Conservation (phyloP, 2,797 vertebrate species). For the Syndactyla subalaris region DNA sequence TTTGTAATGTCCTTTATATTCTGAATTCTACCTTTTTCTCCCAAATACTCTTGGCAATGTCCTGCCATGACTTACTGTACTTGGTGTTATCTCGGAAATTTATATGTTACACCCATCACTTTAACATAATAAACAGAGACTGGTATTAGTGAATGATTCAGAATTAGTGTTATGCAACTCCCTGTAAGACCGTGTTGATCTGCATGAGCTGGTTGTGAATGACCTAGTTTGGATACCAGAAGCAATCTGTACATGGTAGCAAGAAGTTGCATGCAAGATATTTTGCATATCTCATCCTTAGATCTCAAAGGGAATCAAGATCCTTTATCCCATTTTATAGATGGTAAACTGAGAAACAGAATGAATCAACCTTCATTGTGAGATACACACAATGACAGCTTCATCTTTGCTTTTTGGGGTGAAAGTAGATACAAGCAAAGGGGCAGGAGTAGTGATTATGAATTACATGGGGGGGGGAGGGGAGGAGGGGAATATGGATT, state of each 20-base stretch:
- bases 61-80: not conserved
- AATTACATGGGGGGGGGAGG: not conserved
- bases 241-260: not conserved
- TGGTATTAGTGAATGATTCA: not conserved
- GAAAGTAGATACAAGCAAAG: not conserved
- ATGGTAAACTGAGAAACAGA: not conserved
- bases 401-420: not conserved
- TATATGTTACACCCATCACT: not conserved
- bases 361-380: not conserved
- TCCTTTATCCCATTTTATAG: not conserved
- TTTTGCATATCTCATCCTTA: not conserved
- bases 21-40: not conserved
- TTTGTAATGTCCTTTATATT: not conserved
- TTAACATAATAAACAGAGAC: not conserved
- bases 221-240: not conserved
- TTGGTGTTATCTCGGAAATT: not conserved
- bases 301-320: not conserved
- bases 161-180: not conserved
- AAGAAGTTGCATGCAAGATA: not conserved
- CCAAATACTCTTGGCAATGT: not conserved
- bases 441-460: not conserved
- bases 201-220: not conserved
- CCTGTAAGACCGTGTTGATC: not conserved
- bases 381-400: not conserved
- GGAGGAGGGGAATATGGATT: too few species aligned